These are phyloP conservation scores for Dipodomys merriami DNA, from an alignment of 2,113 vertebrate genomes.

Conservation along the genomic window DNA sequence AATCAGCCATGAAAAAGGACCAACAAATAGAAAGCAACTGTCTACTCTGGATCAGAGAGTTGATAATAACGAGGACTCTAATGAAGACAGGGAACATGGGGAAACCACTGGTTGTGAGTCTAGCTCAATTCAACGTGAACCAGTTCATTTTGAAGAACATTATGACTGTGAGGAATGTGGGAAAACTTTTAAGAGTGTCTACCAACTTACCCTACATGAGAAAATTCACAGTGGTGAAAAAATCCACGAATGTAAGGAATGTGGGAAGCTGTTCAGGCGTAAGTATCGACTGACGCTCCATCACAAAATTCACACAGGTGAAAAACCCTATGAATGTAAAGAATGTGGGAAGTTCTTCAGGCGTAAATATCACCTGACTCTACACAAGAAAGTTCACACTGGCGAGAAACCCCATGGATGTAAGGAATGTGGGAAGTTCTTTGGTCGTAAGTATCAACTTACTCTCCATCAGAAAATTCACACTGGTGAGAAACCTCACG, in stretches of 20 bases:
- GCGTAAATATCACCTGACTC: neutral
- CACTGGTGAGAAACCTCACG: neutral
- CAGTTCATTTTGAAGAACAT: neutral
- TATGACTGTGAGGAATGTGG: conserved; percentile 1
- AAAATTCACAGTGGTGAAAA: neutral
- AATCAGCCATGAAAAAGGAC: neutral
- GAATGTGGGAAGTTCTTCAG: neutral
- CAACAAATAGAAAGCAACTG: neutral
- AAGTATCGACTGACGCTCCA: neutral
- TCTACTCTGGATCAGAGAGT: neutral
- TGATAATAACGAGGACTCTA: neutral
- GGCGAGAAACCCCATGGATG: neutral
- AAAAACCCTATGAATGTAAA: neutral
- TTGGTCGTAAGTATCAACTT: neutral
- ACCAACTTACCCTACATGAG: neutral
- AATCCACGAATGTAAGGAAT: neutral
- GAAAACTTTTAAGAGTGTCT: neutral
- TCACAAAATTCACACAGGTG: neutral
- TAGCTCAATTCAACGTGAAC: neutral
- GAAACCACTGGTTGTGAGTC: neutral
- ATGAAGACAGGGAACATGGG: neutral
- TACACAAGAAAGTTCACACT: neutral
- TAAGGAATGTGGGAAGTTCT: neutral
- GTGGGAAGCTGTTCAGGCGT: neutral
- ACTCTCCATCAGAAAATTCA: neutral